Evolutionary conservation across 1,140 invertebrate genomes (phyloP), one percentile per base, ranked within the genome.

Genomic region (Magallana gigas): DNA sequence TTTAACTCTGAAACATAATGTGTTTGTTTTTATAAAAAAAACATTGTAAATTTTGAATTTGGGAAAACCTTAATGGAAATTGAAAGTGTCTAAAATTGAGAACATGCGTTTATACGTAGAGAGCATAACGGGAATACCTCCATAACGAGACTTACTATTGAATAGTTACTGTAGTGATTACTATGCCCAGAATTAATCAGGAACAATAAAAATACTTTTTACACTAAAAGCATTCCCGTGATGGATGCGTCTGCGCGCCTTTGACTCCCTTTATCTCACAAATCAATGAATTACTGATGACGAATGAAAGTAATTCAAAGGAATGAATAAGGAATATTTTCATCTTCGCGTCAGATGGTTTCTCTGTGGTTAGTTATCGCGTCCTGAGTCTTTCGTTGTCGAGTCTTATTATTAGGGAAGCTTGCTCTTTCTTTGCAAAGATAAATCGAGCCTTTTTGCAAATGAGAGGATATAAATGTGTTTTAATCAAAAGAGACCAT

Each of bases 281-380:
- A 29, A 76, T 76, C 68, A 76, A 76, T 76, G 36, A 18, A 76
- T 76, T 76, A 76, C 8, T 29, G 6, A 76, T 76, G 29, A 76
- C 68, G 23, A 76, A 76, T 76, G 68, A 18, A 76, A 76, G 68
- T 76, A 76, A 36, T 76, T 76, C 68, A 76, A 76, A 29, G 68
- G 23, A 29, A 8, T 23, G 23, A 76, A 76, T 29, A 18, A 76
- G 68, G 12, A 29, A 18, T 18, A 76, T 29, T 62, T 29, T 29
- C 36, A 29, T 76, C 68, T 12, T 9, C 3, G 68, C 36, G 68
- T 76, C 23, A 11, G 23, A 12, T 11, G 68, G 68, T 36, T 76
- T 76, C 18, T 76, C 12, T 76, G 36, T 12, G 23, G 14, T 16
- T 62, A n/a, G 14, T 62, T 62, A n/a, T 62, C 60, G n/a, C 60